These are phyloP conservation scores for Rattus rattus DNA, from an alignment of 2,113 vertebrate genomes.

Conservation along the genomic window DNA sequence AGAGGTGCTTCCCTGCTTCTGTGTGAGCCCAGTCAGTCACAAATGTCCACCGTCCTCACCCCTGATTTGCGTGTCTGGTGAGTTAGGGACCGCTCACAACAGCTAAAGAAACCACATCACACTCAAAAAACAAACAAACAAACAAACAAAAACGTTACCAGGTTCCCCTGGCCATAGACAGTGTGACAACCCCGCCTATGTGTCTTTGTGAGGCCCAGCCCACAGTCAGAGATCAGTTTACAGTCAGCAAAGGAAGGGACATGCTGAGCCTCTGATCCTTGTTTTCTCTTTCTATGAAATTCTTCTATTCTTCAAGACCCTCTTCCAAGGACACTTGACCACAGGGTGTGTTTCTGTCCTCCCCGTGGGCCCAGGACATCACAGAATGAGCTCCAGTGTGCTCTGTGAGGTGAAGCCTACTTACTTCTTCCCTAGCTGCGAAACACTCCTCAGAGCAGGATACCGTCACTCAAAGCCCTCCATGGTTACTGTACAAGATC, in stretches of 20 bases:
- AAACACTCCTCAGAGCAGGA: background rate
- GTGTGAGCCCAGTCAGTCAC: background rate
- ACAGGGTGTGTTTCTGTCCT: accelerated
- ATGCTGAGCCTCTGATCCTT: background rate
- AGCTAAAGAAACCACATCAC: background rate
- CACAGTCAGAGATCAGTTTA: accelerated
- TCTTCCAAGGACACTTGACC: background rate
- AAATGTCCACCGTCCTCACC: background rate
- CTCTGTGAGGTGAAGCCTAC: background rate
- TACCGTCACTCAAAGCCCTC: background rate
- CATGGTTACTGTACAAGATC: background rate
- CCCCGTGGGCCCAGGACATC: accelerated
- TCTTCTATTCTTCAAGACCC: background rate
- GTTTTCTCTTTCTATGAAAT: background rate
- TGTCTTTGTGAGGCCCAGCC: background rate
- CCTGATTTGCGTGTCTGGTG: background rate
- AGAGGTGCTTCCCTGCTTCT: background rate
- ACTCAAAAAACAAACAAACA: background rate
- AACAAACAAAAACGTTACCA: background rate
- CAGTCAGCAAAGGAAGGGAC: background rate
- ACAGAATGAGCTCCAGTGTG: accelerated
- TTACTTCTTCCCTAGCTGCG: background rate
- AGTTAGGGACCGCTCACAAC: background rate
- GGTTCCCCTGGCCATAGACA: background rate
- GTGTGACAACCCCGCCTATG: no score